Evolutionary conservation across 2,888 invertebrate species (phyloP).

Genomic region (Galeopsomyia nigrocyanea): DNA sequence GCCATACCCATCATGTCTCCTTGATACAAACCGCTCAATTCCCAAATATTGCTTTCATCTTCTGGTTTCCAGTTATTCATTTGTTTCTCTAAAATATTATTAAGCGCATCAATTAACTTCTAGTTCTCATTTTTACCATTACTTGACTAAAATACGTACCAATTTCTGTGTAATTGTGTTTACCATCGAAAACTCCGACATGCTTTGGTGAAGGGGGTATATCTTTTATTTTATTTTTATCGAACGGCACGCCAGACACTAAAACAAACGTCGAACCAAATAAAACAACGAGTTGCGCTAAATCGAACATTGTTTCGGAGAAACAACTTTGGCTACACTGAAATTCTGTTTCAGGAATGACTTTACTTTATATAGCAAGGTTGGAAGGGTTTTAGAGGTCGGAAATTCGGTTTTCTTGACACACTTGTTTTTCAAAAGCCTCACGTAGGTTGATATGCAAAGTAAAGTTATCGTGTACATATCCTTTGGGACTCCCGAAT

Average conservation of each 20-base stretch:
- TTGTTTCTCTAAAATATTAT: conserved; percentile 17
- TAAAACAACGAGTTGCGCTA: neutral
- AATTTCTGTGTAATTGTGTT: conserved; percentile 52
- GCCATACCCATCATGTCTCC: conserved; percentile 74
- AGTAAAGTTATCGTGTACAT: neutral
- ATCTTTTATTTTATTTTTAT: neutral
- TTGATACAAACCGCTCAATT: conserved; percentile 73
- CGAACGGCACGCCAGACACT: neutral
- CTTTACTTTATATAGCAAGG: conserved; percentile 22
- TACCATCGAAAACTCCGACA: conserved; percentile 49
- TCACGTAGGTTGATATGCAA: conserved; percentile 43
- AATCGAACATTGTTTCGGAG: neutral
- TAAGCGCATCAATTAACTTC: too few species aligned
- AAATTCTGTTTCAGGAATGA: neutral
- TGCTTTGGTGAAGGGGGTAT: conserved; percentile 54
- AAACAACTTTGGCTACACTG: neutral
- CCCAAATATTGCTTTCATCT: conserved; percentile 71
- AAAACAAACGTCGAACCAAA: neutral
- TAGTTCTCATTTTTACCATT: neutral
- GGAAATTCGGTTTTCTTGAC: conserved; percentile 26
- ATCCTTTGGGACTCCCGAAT: neutral
- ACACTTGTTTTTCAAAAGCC: conserved; percentile 8
- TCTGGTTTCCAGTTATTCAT: conserved; percentile 66
- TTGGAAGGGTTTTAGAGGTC: conserved; percentile 22
- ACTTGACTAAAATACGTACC: conserved; percentile 49